A percentile compares a stretch with the other conserved stretches of the same genome.
Conservation (phyloP, 1,140 invertebrate genomes). For the Bombus vancouverensis region DNA sequence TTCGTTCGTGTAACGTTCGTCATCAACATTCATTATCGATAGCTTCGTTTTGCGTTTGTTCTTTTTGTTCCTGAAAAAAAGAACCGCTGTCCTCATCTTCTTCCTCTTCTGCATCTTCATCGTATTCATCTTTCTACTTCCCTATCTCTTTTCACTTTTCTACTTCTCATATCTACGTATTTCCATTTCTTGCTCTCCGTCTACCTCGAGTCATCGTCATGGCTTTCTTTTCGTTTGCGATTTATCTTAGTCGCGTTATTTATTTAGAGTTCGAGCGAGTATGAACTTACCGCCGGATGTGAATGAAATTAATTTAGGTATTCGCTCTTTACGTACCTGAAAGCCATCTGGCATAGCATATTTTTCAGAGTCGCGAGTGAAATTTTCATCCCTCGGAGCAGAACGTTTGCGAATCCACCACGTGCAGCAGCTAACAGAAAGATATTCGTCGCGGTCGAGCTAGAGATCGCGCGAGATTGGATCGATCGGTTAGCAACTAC, state of each 20-base stretch:
- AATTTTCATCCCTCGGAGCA: slow-evolving; percentile 45
- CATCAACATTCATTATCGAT: slow-evolving; percentile 40
- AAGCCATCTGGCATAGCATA: slow-evolving; percentile 70
- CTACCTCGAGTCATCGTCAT: slow-evolving; percentile 39
- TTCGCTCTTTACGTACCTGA: slow-evolving; percentile 74
- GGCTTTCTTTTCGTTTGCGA: slow-evolving; percentile 48
- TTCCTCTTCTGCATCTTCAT: not conserved
- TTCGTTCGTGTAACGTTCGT: slow-evolving; percentile 69
- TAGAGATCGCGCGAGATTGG: slow-evolving; percentile 7
- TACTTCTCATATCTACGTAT: not conserved
- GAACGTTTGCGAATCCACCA: slow-evolving; percentile 24
- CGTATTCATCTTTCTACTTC: not conserved
- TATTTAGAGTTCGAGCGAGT: slow-evolving; percentile 38
- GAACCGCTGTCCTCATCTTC: not conserved
- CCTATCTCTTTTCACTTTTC: not conserved
- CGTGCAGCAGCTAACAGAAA: not conserved
- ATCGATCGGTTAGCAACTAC: slow-evolving; percentile 4
- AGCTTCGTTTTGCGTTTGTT: slow-evolving; percentile 46
- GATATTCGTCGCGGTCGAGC: not conserved
- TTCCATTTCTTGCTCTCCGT: not conserved
- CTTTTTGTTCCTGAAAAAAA: slow-evolving; percentile 32
- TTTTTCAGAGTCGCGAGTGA: slow-evolving; percentile 47
- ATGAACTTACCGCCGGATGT: slow-evolving; percentile 31
- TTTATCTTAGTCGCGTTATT: slow-evolving; percentile 28
- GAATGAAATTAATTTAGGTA: slow-evolving; percentile 61